Evolutionary conservation across 2,113 vertebrate species (phyloP).

Genomic region (Ciconia stormi): DNA sequence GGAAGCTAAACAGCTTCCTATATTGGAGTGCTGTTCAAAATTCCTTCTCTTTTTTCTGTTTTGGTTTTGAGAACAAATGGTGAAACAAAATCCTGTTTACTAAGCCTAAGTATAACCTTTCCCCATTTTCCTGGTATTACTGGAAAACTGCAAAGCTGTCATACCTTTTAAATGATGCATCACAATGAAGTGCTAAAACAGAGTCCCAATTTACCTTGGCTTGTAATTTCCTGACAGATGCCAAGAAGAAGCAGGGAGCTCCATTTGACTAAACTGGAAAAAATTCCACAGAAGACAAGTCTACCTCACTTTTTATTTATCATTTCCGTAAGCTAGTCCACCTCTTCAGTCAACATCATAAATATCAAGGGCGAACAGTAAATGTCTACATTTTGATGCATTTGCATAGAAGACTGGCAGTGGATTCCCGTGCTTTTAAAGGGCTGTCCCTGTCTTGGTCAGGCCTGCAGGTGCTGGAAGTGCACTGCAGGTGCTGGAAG

Average conservation of each 20-base stretch:
- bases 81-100: constrained; percentile 46
- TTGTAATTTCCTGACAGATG: constrained; percentile 45
- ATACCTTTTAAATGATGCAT: constrained; percentile 74
- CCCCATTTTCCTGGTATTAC: constrained; percentile 22
- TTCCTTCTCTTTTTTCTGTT: neutral
- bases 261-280: constrained; percentile 72
- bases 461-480: neutral
- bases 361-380: constrained; percentile 55
- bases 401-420: neutral
- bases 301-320: constrained; percentile 70
- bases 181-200: constrained; percentile 76
- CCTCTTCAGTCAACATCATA: constrained; percentile 49
- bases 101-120: constrained; percentile 43
- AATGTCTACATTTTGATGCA: neutral
- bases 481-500: neutral
- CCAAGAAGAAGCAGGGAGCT: constrained; percentile 63
- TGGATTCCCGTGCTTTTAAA: neutral
- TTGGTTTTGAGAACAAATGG: neutral
- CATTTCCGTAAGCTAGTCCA: constrained; percentile 50
- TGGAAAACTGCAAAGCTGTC: constrained; percentile 64
- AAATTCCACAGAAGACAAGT: constrained; percentile 68
- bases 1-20: neutral
- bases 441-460: neutral
- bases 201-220: constrained; percentile 71
- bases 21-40: neutral